phyloP scores from a whole-genome alignment of 1,140 invertebrate genomes.

The Heliconius himera region DNA sequence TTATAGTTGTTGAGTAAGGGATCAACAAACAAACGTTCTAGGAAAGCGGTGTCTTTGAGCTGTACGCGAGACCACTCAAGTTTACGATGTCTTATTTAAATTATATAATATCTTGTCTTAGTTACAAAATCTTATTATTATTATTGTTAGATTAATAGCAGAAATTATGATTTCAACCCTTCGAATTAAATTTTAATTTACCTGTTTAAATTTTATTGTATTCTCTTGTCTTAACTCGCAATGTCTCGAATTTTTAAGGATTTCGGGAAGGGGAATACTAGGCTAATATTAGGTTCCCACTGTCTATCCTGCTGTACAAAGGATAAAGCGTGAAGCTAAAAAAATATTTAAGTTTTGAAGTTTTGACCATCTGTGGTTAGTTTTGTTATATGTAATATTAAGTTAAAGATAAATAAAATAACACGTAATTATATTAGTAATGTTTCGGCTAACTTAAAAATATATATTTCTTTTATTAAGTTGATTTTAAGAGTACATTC shows the following conservation, averaged over 20 bases:
- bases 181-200: not conserved
- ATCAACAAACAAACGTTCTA: constrained; percentile 20
- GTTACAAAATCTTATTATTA: not conserved
- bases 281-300: no score
- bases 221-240: no score
- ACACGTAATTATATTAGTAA: no score
- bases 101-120: not conserved
- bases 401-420: not conserved
- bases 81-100: not conserved
- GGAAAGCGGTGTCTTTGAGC: constrained; percentile 26
- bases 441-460: no score
- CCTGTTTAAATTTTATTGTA: no score
- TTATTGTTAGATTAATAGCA: no score
- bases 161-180: not conserved
- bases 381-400: not conserved
- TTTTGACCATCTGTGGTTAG: no score
- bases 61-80: constrained; percentile 5
- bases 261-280: no score
- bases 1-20: constrained; percentile 23
- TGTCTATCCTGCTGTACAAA: no score
- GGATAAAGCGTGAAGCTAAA: not conserved
- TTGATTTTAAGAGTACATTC: not conserved
- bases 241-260: not conserved
- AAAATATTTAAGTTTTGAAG: no score
- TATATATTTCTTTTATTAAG: not conserved